These are phyloP conservation scores for Caenorhabditis briggsae DNA, from an alignment of 1,140 invertebrate species.

Conservation along the genomic window DNA sequence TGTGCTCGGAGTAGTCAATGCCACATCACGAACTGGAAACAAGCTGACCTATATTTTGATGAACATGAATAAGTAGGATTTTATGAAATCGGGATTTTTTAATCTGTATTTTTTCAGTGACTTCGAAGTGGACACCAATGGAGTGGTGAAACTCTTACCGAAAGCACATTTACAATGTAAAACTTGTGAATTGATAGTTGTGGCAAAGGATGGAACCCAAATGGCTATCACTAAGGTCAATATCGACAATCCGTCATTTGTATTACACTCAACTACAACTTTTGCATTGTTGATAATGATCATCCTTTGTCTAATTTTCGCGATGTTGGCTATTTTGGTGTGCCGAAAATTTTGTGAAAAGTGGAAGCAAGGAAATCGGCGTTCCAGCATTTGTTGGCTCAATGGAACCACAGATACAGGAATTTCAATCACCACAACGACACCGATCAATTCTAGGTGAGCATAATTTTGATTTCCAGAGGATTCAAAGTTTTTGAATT, in stretches of 20 bases:
- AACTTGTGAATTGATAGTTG: conserved; percentile 58
- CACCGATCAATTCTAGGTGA: conserved; percentile 42
- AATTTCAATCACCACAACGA: conserved; percentile 48
- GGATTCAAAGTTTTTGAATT: neutral
- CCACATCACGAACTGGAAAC: neutral
- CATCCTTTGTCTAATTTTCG: conserved; percentile 26
- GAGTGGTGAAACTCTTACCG: conserved; percentile 35
- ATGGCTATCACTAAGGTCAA: conserved; percentile 45
- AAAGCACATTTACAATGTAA: conserved; percentile 28
- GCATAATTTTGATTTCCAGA: neutral
- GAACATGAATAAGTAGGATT: conserved; percentile 60
- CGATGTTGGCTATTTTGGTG: conserved; percentile 12
- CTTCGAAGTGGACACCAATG: conserved; percentile 46
- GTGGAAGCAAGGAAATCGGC: conserved; percentile 18
- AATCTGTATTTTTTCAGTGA: conserved; percentile 31
- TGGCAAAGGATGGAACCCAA: conserved; percentile 46
- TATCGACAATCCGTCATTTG: conserved; percentile 14
- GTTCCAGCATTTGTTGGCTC: conserved; percentile 60
- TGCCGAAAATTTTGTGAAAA: conserved; percentile 39
- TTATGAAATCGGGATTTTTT: neutral
- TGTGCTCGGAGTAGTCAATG: conserved; percentile 47
- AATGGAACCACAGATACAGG: conserved; percentile 58
- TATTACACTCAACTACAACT: neutral
- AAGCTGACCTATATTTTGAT: conserved; percentile 49
- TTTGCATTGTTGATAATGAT: conserved; percentile 5